These are phyloP conservation scores for Heliconius cydno DNA, from an alignment of 2,888 invertebrate genomes.

Conservation along the genomic window DNA sequence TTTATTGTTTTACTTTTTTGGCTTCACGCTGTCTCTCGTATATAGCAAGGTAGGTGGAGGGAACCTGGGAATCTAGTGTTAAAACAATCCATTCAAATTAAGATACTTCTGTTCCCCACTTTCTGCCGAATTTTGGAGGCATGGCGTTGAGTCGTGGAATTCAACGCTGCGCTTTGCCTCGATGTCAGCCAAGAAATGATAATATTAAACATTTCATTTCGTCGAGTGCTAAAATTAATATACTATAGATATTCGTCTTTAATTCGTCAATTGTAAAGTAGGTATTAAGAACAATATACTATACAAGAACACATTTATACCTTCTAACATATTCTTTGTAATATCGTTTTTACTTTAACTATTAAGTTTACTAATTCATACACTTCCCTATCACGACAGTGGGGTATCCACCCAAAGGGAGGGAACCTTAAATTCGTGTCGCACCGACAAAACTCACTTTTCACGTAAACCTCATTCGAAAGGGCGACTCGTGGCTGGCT, in stretches of 20 bases:
- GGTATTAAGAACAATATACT: background rate
- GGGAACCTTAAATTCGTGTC: constrained; percentile 67
- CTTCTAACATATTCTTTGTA: too few species aligned
- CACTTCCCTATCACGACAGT: constrained; percentile 27
- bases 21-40: too few species aligned
- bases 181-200: too few species aligned
- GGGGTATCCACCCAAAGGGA: constrained; percentile 30
- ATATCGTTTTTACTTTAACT: background rate
- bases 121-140: too few species aligned
- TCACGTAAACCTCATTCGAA: constrained; percentile 80
- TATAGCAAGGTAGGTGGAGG: too few species aligned
- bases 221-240: background rate
- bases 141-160: too few species aligned
- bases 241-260: background rate
- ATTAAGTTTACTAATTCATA: background rate
- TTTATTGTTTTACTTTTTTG: background rate
- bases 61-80: too few species aligned
- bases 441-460: constrained; percentile 72
- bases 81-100: too few species aligned
- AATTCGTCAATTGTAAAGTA: background rate
- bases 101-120: too few species aligned
- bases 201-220: too few species aligned
- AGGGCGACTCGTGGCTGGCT: constrained; percentile 79
- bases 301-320: too few species aligned
- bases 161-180: too few species aligned